These are phyloP conservation scores for Eupithecia centaureata DNA, from an alignment of 2,888 invertebrate genomes.

Conservation along the genomic window DNA sequence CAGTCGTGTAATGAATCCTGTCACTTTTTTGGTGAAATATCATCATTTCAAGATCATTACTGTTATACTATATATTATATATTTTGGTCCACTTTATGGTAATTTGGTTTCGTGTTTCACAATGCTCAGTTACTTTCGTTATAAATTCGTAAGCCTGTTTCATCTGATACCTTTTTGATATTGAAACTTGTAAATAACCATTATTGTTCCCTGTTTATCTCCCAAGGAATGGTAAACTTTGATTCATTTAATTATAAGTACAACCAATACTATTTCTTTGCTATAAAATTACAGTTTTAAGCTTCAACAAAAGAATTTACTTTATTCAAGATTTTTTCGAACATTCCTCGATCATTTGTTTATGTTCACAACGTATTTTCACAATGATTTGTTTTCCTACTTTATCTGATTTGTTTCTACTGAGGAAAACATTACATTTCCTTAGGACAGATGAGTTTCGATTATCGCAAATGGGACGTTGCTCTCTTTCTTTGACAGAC, in stretches of 20 bases:
- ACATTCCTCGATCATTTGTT: background rate
- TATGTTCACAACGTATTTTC: background rate
- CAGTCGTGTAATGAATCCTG: too few relatives aligned
- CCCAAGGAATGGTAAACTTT: constrained; percentile 1
- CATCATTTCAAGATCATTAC: too few relatives aligned
- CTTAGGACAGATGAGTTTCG: constrained; percentile 5
- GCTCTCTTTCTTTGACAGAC: background rate
- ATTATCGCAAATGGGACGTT: constrained; percentile 10
- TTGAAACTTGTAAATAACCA: background rate
- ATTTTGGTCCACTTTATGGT: constrained; percentile 9
- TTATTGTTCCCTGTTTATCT: background rate
- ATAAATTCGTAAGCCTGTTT: background rate
- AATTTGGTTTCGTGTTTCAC: background rate
- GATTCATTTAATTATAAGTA: background rate
- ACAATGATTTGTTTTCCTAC: constrained; percentile 1
- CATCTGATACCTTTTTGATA: background rate
- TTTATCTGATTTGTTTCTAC: constrained; percentile 8
- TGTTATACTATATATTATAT: too few relatives aligned
- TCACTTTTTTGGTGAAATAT: background rate
- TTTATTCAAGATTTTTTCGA: background rate
- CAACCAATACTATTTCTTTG: background rate
- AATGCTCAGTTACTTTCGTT: background rate
- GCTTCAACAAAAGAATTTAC: background rate
- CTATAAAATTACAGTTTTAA: background rate
- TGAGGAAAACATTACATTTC: constrained; percentile 12